Conservation (phyloP, 2,888 invertebrate genomes). For the Agapostemon virescens region DNA sequence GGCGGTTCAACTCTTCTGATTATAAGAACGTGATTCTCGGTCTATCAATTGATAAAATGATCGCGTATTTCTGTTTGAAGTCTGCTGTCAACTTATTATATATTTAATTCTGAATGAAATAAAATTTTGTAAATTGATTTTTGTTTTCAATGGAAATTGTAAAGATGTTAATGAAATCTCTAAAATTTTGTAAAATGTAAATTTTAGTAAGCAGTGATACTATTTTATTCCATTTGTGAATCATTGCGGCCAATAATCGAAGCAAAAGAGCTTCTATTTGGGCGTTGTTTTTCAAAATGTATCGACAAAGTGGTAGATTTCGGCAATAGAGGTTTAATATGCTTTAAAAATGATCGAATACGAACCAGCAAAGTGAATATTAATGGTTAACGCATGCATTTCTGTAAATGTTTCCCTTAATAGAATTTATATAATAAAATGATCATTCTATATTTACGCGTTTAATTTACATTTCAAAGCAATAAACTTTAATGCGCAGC, state of each 20-base stretch:
- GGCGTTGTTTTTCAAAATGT: not conserved
- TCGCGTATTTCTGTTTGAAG: not conserved
- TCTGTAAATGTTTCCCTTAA: not conserved
- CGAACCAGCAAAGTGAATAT: not conserved
- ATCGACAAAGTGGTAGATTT: not conserved
- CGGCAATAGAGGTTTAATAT: no score
- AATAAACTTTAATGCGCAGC: not conserved
- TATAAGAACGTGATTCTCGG: no score
- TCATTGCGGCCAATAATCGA: not conserved
- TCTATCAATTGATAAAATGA: no score
- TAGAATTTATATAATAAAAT: not conserved
- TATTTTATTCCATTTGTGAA: not conserved
- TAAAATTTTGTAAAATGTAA: not conserved
- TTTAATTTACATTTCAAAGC: slow-evolving; percentile 12
- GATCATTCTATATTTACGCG: not conserved
- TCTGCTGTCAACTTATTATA: not conserved
- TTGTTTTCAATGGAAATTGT: not conserved
- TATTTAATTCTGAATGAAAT: not conserved
- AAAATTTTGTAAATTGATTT: not conserved
- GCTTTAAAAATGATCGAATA: not conserved
- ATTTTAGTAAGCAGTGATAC: not conserved
- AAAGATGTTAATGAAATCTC: not conserved
- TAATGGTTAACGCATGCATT: not conserved
- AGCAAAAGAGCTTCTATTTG: not conserved
- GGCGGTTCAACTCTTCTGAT: not conserved